These are phyloP conservation scores for Malachius bipustulatus DNA, from an alignment of 2,888 invertebrate genomes.

Conservation along the genomic window DNA sequence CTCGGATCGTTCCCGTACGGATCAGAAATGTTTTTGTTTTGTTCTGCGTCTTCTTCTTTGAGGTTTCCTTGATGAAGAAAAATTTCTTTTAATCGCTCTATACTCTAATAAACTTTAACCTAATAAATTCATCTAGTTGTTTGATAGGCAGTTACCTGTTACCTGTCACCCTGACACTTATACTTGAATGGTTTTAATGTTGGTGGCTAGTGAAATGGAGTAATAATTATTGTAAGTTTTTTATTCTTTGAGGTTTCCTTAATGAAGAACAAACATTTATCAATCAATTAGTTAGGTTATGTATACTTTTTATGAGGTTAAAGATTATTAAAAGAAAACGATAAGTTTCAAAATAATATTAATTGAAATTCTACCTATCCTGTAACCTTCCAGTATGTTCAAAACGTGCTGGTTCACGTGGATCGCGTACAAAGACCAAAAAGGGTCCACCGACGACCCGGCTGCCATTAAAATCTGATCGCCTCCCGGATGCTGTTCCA, in stretches of 20 bases:
- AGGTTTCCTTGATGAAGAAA: too few relatives aligned
- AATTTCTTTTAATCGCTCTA: too few relatives aligned
- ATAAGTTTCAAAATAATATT: slow-evolving; percentile 5
- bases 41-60: slow-evolving; percentile 49
- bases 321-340: neutral
- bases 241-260: too few relatives aligned
- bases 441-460: slow-evolving; percentile 86
- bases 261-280: too few relatives aligned
- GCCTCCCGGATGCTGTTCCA: slow-evolving; percentile 82
- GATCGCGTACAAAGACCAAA: slow-evolving; percentile 82
- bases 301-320: neutral
- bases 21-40: slow-evolving; percentile 50
- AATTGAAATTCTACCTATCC: slow-evolving; percentile 67
- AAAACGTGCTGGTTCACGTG: slow-evolving; percentile 65
- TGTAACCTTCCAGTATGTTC: slow-evolving; percentile 64
- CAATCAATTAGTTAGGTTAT: slow-evolving; percentile 1
- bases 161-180: too few relatives aligned
- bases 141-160: too few relatives aligned
- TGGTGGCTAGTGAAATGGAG: too few relatives aligned
- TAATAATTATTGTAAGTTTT: too few relatives aligned
- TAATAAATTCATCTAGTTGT: too few relatives aligned
- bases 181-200: too few relatives aligned
- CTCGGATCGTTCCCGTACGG: slow-evolving; percentile 77
- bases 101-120: too few relatives aligned
- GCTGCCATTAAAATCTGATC: slow-evolving; percentile 83